phyloP scores from a whole-genome alignment of 2,888 invertebrate genomes.

The Drosophila quinaria region DNA sequence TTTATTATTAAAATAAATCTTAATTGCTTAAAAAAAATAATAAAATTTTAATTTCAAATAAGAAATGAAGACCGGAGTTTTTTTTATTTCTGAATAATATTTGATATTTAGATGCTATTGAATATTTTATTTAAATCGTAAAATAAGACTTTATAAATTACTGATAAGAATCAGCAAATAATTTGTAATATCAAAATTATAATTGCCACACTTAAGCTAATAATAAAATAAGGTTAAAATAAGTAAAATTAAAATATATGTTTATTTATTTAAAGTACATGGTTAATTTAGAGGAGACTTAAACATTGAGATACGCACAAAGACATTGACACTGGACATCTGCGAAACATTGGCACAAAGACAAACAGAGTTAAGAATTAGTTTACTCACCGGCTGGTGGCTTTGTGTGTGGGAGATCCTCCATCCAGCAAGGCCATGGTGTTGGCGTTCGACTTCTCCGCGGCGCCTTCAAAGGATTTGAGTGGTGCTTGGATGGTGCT shows the following conservation, averaged over 20 bases:
- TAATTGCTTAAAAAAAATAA: too few relatives aligned
- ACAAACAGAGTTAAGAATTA: slow-evolving; percentile 3
- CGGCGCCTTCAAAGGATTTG: slow-evolving; percentile 80
- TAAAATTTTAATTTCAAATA: too few relatives aligned
- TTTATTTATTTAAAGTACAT: slow-evolving; percentile 21
- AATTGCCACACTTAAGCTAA: not conserved
- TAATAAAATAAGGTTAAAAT: not conserved
- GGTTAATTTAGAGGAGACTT: not conserved
- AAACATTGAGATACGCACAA: not conserved
- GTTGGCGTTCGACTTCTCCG: slow-evolving; percentile 52
- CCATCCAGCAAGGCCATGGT: slow-evolving; percentile 50
- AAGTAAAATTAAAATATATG: not conserved
- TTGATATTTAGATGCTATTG: too few relatives aligned
- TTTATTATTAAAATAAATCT: too few relatives aligned
- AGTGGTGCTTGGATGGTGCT: slow-evolving; percentile 86
- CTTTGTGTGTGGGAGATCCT: slow-evolving; percentile 69
- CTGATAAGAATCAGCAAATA: not conserved
- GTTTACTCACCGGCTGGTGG: slow-evolving; percentile 73
- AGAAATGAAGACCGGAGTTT: too few relatives aligned
- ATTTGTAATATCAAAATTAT: not conserved
- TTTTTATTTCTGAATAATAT: too few relatives aligned
- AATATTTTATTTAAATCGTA: too few relatives aligned
- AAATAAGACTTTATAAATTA: not conserved
- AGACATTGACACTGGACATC: not conserved
- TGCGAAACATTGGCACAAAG: slow-evolving; percentile 33